Base-by-base conservation (phyloP, 1,140 invertebrate species). In the Daktulosphaira vitifoliae region DNA sequence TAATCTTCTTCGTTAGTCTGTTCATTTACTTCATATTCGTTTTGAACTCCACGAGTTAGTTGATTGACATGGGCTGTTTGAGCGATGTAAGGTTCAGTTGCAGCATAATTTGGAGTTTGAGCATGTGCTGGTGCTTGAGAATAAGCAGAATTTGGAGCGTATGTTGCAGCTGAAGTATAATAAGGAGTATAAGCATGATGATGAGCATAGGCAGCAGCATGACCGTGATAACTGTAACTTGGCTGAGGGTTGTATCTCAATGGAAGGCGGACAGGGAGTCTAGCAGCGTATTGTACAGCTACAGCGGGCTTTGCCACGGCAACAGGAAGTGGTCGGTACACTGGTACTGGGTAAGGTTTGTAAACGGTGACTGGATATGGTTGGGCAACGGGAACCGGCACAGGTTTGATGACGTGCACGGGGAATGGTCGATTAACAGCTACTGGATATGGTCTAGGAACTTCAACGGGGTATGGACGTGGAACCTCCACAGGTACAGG, bases 351-450 rank as follows among this genome's bases (percentile, higher is more conserved):
- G 56, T 62, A 62, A 23, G 56, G 56, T 48, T 20, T 62, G 42
- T 62, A 62, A n/a, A 62, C 54, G 3, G 54, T 59, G 22, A 59
- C 56, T 16, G 56, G 56, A n/a, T 62, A 62, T 25, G 56, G 56
- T 9, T 62, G 56, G 56, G 56, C 42, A n/a, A 62, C 56, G 42
- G 56, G 56, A n/a, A 62, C 56, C 16, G 56, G 23, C 8, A 59
- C 54, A 16, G 54, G 56, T 15, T 48, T 62, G 8, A 62, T 48
- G 25, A 62, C 42, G 16, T 22, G 1, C 56, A 62, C 56, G n/a
- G 56, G 56, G 16, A 46, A 62, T 6, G 56, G 56, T 8, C 56
- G 56, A 16, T 62, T 62, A 25, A 62, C 56, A 9, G 56, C 9
- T 5, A 62, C 56, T 0, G 53, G 53, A 11, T 56, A 56, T 5